These are phyloP conservation scores for Kryptopterus vitreolus DNA, from an alignment of 2,797 vertebrate genomes.

Conservation along the genomic window DNA sequence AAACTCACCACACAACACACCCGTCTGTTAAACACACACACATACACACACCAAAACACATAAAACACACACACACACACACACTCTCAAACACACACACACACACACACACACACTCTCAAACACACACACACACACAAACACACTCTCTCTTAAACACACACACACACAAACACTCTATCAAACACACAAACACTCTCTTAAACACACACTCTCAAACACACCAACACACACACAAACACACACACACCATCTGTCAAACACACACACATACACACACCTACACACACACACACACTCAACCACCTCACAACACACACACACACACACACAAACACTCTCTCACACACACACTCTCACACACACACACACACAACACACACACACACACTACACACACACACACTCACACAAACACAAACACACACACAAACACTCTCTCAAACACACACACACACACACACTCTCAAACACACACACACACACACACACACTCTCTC, in stretches of 20 bases:
- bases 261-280: slow-evolving; percentile 42
- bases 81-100: slow-evolving; percentile 62
- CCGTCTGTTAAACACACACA: slow-evolving; percentile 58
- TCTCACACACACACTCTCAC: too few species aligned
- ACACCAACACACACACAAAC: slow-evolving; percentile 63
- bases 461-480: slow-evolving; percentile 63
- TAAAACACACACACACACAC: slow-evolving; percentile 64
- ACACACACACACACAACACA: slow-evolving; percentile 70
- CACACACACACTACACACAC: slow-evolving; percentile 50
- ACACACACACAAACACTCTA: slow-evolving; percentile 61
- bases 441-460: background rate
- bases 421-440: too few species aligned
- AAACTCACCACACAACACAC: slow-evolving; percentile 81
- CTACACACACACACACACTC: slow-evolving; percentile 69
- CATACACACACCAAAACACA: slow-evolving; percentile 54
- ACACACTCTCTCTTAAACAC: background rate
- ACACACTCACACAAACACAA: slow-evolving; percentile 72
- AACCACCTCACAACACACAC: slow-evolving; percentile 60
- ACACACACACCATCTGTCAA: slow-evolving; percentile 77
- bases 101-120: slow-evolving; percentile 58
- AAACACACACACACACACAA: slow-evolving; percentile 71
- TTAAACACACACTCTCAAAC: background rate
- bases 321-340: slow-evolving; percentile 56
- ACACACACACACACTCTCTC: slow-evolving; percentile 92
- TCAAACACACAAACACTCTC: slow-evolving; percentile 71